Percentiles rank a stretch among this genome's conserved stretches.
Evolutionary conservation across 2,888 invertebrate genomes (phyloP).

Genomic region (Lottia gigantea): DNA sequence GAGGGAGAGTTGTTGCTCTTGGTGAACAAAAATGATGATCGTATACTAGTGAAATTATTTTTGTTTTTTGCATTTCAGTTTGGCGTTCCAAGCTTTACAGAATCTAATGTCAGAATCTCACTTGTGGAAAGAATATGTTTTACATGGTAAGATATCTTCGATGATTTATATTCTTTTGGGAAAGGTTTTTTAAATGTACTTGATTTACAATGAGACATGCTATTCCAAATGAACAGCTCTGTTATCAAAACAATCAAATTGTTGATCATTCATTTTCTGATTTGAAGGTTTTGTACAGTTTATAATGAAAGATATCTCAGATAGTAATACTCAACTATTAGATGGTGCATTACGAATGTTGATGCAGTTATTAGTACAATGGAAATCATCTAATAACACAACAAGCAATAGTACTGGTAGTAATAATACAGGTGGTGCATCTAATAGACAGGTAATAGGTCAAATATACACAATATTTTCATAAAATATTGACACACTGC

Average conservation of each 20-base stretch:
- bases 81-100: slow-evolving; percentile 94
- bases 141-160: slow-evolving; percentile 71
- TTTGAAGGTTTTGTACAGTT: slow-evolving; percentile 89
- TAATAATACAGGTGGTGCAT: not conserved
- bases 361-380: slow-evolving; percentile 86
- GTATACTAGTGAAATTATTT: too few species aligned
- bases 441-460: too few species aligned
- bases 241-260: too few species aligned
- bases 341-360: slow-evolving; percentile 95
- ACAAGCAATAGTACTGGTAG: not conserved
- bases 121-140: slow-evolving; percentile 96
- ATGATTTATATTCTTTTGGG: not conserved
- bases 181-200: too few species aligned
- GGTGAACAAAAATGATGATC: too few species aligned
- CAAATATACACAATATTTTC: not conserved
- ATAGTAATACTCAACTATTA: slow-evolving; percentile 87
- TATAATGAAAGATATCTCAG: slow-evolving; percentile 89
- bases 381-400: slow-evolving; percentile 64
- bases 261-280: too few species aligned
- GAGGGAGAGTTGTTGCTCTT: too few species aligned
- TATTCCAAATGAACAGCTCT: too few species aligned
- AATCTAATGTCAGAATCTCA: slow-evolving; percentile 95
- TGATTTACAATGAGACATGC: too few species aligned
- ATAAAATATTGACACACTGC: not conserved
- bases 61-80: slow-evolving; percentile 48